phyloP scores from a whole-genome alignment of 2,797 vertebrate species.

The Pelochelys cantorii region DNA sequence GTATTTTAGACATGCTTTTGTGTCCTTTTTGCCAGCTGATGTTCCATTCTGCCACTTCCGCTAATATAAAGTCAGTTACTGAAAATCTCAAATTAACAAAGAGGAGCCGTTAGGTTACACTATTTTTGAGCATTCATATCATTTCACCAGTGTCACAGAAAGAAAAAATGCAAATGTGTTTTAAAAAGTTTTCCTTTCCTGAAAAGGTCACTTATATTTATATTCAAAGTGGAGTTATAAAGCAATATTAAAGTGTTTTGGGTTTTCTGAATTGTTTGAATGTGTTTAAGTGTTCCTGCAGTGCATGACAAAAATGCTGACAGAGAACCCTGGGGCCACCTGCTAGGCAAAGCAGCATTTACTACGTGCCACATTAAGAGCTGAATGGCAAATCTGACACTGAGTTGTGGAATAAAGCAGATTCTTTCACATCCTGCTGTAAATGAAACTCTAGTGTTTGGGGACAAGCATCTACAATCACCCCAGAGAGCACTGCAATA shows the following conservation, averaged over 20 bases:
- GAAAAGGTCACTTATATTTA: constrained; percentile 53
- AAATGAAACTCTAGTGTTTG: constrained; percentile 37
- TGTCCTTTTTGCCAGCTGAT: not conserved
- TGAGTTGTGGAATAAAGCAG: constrained; percentile 48
- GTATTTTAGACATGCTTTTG: not conserved
- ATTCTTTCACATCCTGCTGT: constrained; percentile 51
- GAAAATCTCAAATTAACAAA: not conserved
- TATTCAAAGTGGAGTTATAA: constrained; percentile 40
- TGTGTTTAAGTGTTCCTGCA: constrained; percentile 62
- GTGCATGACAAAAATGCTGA: constrained; percentile 70
- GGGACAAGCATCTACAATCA: constrained; percentile 49
- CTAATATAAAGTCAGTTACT: not conserved
- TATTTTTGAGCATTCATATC: not conserved
- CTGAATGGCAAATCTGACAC: constrained; percentile 63
- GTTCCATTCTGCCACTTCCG: not conserved
- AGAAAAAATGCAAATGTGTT: not conserved
- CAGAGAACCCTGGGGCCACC: constrained; percentile 66
- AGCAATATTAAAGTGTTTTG: constrained; percentile 44
- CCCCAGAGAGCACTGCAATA: constrained; percentile 29
- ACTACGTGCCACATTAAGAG: constrained; percentile 51
- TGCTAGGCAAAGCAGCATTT: constrained; percentile 65
- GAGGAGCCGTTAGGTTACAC: not conserved
- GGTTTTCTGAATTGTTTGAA: constrained; percentile 58
- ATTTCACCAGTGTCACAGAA: not conserved
- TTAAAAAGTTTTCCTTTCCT: not conserved